phyloP scores from a whole-genome alignment of 1,140 invertebrate species.

The Harlomillsia oculata region DNA sequence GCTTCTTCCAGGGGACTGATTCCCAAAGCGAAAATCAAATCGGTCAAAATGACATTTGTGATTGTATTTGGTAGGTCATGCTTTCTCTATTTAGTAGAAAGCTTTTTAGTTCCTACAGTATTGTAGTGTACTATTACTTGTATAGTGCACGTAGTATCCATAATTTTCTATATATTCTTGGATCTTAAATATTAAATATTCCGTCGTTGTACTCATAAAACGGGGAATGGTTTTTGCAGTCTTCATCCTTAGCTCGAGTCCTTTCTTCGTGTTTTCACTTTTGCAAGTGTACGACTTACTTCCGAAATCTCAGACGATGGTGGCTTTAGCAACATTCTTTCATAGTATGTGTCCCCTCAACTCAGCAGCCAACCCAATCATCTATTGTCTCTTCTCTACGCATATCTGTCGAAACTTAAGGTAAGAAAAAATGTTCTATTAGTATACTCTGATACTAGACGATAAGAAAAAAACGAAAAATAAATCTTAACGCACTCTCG shows the following conservation, averaged over 20 bases:
- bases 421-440: constrained; percentile 49
- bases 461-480: background rate
- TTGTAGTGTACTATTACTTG: too few relatives aligned
- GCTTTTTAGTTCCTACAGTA: too few relatives aligned
- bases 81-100: background rate
- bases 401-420: constrained; percentile 75
- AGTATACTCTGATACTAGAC: background rate
- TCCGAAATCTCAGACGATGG: constrained; percentile 64
- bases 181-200: too few relatives aligned
- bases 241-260: constrained; percentile 91
- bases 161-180: too few relatives aligned
- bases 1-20: constrained; percentile 49
- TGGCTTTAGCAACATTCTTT: constrained; percentile 79
- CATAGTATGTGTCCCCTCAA: constrained; percentile 87
- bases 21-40: constrained; percentile 53
- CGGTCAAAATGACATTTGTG: constrained; percentile 55
- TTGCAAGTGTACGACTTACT: constrained; percentile 81
- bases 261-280: constrained; percentile 86
- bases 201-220: too few relatives aligned
- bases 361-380: constrained; percentile 87
- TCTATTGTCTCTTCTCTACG: constrained; percentile 89
- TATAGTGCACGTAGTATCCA: too few relatives aligned
- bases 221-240: constrained; percentile 53
- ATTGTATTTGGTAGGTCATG: constrained; percentile 49
- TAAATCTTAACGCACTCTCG: background rate